Evolutionary conservation across 2,888 invertebrate species (phyloP), one percentile per base, ranked within the genome.

Genomic region (Elmis aenea): DNA sequence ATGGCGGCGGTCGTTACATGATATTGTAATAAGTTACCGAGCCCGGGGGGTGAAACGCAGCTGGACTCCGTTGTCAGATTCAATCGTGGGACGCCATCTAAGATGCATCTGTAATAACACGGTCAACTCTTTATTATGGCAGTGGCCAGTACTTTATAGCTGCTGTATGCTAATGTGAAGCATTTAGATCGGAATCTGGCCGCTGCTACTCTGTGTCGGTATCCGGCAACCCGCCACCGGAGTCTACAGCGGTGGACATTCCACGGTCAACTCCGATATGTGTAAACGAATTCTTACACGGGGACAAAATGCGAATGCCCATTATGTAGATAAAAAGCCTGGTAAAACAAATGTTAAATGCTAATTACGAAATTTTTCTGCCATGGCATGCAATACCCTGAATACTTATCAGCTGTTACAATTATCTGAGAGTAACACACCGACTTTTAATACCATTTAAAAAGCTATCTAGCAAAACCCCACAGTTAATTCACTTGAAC

Each of bases 171-270:
- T 67, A 67, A 67, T 67, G 61, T 60, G 57, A 54, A 57, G 61
- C 64, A 66, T 67, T 66, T 64, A 67, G 67, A 67, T 67, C 62
- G 64, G 59, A 66, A 67, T 67, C 67, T 67, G 49, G 58, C 50
- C 58, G 59, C 56, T 49, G 61, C 62, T 61, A 59, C 63, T 62
- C 58, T 59, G 58, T 57, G 35, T 32, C 26, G 27, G 37, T 33
- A 42, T n/a, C n/a, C n/a, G 24, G 14, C 28, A 24, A 11, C 18
- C 14, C 26, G 24, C 14, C 16, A 20, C 10, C 34, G 27, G 14
- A 33, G 24, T 18, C 14, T 25, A 21, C 18, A 18, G 8, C 5
- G 18, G 18, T 18, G 20, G 32, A 41, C 53, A 53, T 54, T 54
- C 52, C 48, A 30, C 24, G 33, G 35, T 27, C 39, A 14, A 26